Base-by-base conservation (phyloP, 2,888 invertebrate species). In the Tinea trinotella region DNA sequence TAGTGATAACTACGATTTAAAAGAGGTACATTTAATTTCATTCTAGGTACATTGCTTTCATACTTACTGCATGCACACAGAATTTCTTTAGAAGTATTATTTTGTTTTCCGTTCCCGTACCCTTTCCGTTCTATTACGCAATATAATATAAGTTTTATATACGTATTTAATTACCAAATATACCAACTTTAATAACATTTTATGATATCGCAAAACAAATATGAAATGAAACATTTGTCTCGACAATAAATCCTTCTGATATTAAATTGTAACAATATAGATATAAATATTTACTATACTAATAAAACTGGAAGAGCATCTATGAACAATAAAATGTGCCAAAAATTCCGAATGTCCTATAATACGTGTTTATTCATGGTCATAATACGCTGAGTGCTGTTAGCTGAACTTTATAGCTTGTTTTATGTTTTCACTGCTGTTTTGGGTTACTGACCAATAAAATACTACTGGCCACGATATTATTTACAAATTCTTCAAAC, bases 401-500 rank as follows among this genome's bases (percentile, higher is more conserved):
- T 48, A 48, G 20, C 48, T 48, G 10, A 18, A 48, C 3, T 48
- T 48, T 48, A 48, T 48, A 19, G 18, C 48, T 48, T 48, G 48
- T 48, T 48, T 48, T 48, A 48, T 48, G 48, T 10, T 18, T 48
- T 18, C 19, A 10, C 48, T 48, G 48, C 15, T 48, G 48, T 48
- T 48, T 48, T 20, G 20, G 20, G 48, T 48, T 48, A 48, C 20
- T 48, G 48, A 19, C 48, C 19, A 19, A 48, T 48, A 48, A 48
- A 48, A 40, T 13, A 15, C 7, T 4, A 35, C 35, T 35, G n/a
- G 12, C 4, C 10, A 40, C 30, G n/a, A n/a, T n/a, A 30, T 30
- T 30, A 30, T 30, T 30, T 30, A 30, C 9, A 22, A 22, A 22
- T 22, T 5, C 7, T 22, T 22, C 4, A 7, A 30, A 30, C 30